These are phyloP conservation scores for Chaetodon trifascialis DNA, from an alignment of 2,113 vertebrate genomes.

Conservation along the genomic window DNA sequence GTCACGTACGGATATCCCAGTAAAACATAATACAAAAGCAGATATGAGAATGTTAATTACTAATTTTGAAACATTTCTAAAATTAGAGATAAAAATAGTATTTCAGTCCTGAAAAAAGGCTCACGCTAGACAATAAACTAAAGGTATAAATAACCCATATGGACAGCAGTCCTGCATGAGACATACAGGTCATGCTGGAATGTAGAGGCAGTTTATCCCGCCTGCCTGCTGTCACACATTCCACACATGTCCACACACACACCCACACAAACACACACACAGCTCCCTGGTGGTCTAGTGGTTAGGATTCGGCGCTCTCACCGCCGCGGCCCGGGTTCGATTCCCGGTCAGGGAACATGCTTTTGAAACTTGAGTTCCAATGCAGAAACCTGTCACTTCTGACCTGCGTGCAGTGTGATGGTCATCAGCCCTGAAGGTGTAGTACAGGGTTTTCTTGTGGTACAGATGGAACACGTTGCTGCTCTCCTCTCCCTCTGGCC, in stretches of 20 bases:
- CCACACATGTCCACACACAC: neutral
- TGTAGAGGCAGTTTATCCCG: neutral
- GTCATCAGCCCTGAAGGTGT: conserved; percentile 93
- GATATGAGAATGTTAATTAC: neutral
- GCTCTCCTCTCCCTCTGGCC: conserved; percentile 87
- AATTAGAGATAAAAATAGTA: neutral
- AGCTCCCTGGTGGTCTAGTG: conserved; percentile 76
- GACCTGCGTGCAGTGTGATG: conserved; percentile 92
- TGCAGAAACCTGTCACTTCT: neutral
- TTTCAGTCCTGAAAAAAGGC: neutral
- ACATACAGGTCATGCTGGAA: neutral
- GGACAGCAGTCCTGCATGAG: neutral
- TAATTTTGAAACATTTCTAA: too few species aligned
- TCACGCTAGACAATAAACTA: too few species aligned
- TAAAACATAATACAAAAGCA: neutral
- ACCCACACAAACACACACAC: accelerated
- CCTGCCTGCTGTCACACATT: neutral
- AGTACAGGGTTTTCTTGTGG: conserved; percentile 96
- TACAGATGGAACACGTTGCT: conserved; percentile 93
- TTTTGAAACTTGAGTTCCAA: neutral
- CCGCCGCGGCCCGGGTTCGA: conserved; percentile 72
- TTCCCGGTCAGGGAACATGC: conserved; percentile 69
- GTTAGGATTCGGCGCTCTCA: conserved; percentile 75
- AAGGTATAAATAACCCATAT: neutral
- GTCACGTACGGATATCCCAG: neutral